Conservation (phyloP, 1,140 invertebrate species). For the Ylistrum balloti region DNA sequence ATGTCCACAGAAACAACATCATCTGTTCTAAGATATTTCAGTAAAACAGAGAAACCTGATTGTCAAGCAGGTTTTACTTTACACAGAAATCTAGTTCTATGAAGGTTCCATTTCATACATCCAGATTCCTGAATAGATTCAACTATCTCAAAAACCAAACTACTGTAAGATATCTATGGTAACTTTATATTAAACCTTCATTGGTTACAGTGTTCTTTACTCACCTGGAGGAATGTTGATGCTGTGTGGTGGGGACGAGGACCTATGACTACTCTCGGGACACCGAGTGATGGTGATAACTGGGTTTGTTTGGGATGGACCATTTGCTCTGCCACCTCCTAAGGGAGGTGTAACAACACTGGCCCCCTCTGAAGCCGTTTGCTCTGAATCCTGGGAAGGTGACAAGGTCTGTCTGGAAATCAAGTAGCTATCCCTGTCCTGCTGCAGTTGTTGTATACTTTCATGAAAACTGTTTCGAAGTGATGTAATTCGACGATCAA, state of each 20-base stretch:
- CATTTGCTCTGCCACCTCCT: slow-evolving; percentile 36
- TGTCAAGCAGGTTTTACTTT: too few relatives aligned
- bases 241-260: background rate
- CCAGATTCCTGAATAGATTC: too few relatives aligned
- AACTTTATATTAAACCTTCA: too few relatives aligned
- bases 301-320: slow-evolving; percentile 32
- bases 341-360: background rate
- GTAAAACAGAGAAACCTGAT: too few relatives aligned
- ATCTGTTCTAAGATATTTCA: too few relatives aligned
- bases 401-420: background rate
- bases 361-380: background rate
- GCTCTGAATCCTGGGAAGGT: background rate
- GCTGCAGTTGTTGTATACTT: slow-evolving; percentile 65
- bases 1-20: too few relatives aligned
- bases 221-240: background rate
- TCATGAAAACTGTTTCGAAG: slow-evolving; percentile 69
- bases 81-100: too few relatives aligned
- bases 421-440: slow-evolving; percentile 59
- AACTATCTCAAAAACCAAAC: too few relatives aligned
- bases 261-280: background rate
- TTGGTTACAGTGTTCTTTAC: background rate
- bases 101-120: too few relatives aligned
- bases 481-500: slow-evolving; percentile 69
- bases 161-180: too few relatives aligned
- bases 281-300: slow-evolving; percentile 18